These are phyloP conservation scores for Rissa tridactyla DNA, from an alignment of 2,113 vertebrate genomes.

Conservation along the genomic window DNA sequence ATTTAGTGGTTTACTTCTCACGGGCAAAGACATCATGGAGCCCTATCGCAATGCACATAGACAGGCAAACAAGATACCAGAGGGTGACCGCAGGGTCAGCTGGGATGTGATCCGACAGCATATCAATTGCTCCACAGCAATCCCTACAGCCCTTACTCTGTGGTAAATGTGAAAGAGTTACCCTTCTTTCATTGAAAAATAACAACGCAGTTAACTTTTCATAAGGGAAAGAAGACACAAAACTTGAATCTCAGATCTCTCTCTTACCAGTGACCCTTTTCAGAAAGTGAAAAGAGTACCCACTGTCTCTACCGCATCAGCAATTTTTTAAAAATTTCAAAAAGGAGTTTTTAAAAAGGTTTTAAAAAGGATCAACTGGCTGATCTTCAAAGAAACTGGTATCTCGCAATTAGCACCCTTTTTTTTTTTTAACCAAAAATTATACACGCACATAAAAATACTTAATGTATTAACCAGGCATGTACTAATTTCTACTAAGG, in stretches of 20 bases:
- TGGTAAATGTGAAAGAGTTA: background rate
- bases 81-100: background rate
- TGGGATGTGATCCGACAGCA: background rate
- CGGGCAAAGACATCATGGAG: background rate
- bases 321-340: background rate
- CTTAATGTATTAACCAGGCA: background rate
- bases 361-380: background rate
- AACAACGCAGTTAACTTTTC: background rate
- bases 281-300: background rate
- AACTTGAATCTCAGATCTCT: background rate
- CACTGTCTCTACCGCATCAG: background rate
- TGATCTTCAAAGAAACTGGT: background rate
- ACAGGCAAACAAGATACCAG: background rate
- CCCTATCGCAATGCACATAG: fast-evolving
- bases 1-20: background rate
- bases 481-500: background rate
- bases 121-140: background rate
- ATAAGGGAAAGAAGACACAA: background rate
- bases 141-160: background rate
- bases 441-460: background rate
- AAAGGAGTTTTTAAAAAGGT: background rate
- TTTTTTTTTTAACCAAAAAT: background rate
- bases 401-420: background rate
- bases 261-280: background rate
- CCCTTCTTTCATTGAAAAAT: background rate